phyloP scores from a whole-genome alignment of 2,888 invertebrate genomes.

The Napeogenes sylphis region DNA sequence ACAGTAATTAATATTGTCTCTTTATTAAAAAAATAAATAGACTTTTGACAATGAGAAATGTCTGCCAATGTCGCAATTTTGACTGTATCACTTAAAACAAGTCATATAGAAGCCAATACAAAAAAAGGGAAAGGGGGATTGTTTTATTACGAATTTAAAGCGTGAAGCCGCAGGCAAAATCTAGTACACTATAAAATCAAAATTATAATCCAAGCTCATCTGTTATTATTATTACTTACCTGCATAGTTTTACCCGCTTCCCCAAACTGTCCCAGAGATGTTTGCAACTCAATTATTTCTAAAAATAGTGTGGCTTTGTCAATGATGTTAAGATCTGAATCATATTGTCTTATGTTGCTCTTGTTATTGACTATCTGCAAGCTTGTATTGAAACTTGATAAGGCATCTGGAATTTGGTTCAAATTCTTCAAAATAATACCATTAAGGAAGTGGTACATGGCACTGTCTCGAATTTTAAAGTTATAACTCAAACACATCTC shows the following conservation, averaged over 20 bases:
- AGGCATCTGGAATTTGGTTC: constrained; percentile 82
- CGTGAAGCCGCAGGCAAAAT: too few species aligned
- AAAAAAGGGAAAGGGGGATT: too few species aligned
- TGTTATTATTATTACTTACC: constrained; percentile 49
- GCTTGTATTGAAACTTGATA: constrained; percentile 86
- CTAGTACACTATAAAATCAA: too few species aligned
- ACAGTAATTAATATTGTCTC: too few species aligned
- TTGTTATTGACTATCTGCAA: constrained; percentile 80
- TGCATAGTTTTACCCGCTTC: constrained; percentile 91
- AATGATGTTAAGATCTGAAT: constrained; percentile 76
- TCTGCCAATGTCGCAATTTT: too few species aligned
- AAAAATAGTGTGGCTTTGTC: constrained; percentile 93
- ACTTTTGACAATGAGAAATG: too few species aligned
- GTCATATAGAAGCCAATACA: too few species aligned
- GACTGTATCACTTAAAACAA: too few species aligned
- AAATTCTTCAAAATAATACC: constrained; percentile 89
- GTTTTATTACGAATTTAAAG: too few species aligned
- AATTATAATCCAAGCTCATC: too few species aligned
- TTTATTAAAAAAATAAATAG: too few species aligned
- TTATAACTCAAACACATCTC: constrained; percentile 95
- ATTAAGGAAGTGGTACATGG: constrained; percentile 91
- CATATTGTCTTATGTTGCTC: constrained; percentile 46
- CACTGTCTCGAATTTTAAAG: constrained; percentile 94
- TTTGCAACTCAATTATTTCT: constrained; percentile 89
- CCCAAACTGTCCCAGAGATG: constrained; percentile 81